Conservation (phyloP, 2,113 vertebrate genomes). For the Erinaceus europaeus region DNA sequence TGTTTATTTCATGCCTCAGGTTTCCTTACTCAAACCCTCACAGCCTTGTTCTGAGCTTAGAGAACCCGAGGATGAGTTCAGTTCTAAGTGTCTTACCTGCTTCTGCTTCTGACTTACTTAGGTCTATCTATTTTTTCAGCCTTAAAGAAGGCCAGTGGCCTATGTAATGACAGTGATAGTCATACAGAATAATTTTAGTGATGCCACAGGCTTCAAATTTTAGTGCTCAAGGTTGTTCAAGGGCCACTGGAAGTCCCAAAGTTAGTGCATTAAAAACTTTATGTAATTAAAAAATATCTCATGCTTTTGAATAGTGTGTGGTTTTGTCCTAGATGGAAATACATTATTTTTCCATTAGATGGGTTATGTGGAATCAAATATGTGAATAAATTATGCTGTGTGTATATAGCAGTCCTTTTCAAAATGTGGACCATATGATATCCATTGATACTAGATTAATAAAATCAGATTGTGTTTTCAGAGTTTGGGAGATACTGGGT, state of each 20-base stretch:
- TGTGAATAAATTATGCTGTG: constrained; percentile 34
- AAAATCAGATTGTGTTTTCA: constrained; percentile 16
- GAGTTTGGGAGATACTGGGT: constrained; percentile 42
- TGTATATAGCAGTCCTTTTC: not conserved
- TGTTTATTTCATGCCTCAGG: not conserved
- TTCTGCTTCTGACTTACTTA: not conserved
- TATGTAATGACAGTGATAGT: not conserved
- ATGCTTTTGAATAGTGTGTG: constrained; percentile 24
- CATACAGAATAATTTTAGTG: not conserved
- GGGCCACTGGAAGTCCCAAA: not conserved
- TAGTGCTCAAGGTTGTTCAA: not conserved
- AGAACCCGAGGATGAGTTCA: not conserved
- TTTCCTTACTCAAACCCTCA: not conserved
- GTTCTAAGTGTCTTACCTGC: not conserved
- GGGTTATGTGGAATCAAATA: not conserved
- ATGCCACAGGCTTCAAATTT: not conserved
- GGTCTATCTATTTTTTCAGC: not conserved
- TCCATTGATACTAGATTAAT: constrained; percentile 43
- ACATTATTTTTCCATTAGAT: not conserved
- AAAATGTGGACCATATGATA: not conserved
- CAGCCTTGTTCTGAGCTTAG: not conserved
- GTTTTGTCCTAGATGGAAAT: not conserved
- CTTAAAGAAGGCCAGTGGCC: not conserved
- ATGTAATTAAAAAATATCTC: not conserved
- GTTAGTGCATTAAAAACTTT: not conserved